A percentile compares a stretch with the other conserved stretches of the same genome.
Evolutionary conservation across 1,140 invertebrate genomes (phyloP).

Genomic region (Drosophila sechellia): DNA sequence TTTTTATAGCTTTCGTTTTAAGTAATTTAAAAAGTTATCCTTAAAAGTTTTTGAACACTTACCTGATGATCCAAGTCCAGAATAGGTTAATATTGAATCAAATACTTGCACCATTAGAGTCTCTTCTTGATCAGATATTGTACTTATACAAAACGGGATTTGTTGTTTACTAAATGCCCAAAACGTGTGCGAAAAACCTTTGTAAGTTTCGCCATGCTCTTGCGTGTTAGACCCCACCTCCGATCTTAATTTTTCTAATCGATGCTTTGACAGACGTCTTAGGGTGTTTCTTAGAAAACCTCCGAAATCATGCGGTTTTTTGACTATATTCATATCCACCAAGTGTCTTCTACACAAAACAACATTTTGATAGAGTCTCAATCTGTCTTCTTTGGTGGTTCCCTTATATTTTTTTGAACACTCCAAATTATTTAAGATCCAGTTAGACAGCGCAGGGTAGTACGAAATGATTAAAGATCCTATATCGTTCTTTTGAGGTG

Average conservation of each 20-base stretch:
- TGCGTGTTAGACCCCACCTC: constrained; percentile 89
- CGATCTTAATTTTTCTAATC: constrained; percentile 93
- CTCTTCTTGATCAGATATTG: constrained; percentile 94
- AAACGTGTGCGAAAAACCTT: constrained; percentile 93
- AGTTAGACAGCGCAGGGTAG: constrained; percentile 92
- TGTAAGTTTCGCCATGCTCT: constrained; percentile 92
- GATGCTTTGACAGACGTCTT: constrained; percentile 93
- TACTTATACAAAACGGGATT: constrained; percentile 92
- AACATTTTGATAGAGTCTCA: constrained; percentile 92
- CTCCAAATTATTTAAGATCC: constrained; percentile 93
- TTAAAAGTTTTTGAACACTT: constrained; percentile 12
- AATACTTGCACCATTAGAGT: constrained; percentile 93
- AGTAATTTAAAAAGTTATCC: neutral
- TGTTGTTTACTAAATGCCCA: constrained; percentile 95
- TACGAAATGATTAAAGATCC: constrained; percentile 97
- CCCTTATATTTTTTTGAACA: constrained; percentile 86
- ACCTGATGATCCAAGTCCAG: constrained; percentile 92
- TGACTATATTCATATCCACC: constrained; percentile 92
- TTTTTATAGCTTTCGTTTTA: too few species aligned
- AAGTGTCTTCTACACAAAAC: constrained; percentile 91
- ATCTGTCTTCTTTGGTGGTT: constrained; percentile 93
- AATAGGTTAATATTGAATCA: constrained; percentile 91
- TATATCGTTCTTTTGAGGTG: constrained; percentile 94
- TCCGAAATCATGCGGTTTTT: constrained; percentile 92
- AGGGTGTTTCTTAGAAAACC: constrained; percentile 95